Conservation (phyloP, 2,113 vertebrate species). For the Kryptolebias marmoratus region DNA sequence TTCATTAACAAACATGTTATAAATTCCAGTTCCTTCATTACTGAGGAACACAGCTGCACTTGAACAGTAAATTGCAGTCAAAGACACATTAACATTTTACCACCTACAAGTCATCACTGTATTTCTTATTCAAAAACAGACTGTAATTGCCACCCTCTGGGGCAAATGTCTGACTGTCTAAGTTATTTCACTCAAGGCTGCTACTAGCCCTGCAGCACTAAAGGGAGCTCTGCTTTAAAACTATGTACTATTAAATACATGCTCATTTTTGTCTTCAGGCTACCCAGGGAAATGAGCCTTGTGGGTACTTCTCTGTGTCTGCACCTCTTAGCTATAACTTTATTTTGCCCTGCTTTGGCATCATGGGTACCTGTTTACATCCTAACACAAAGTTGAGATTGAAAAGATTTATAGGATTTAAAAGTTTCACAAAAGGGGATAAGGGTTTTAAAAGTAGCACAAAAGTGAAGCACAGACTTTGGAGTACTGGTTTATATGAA, state of each 20-base stretch:
- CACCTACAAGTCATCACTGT: constrained; percentile 15
- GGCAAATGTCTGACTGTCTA: constrained; percentile 24
- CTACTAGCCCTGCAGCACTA: not conserved
- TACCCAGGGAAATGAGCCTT: constrained; percentile 13
- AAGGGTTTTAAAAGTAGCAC: constrained; percentile 29
- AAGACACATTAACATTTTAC: constrained; percentile 36
- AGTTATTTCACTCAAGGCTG: constrained; percentile 17
- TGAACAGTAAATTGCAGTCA: constrained; percentile 29
- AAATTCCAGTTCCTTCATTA: constrained; percentile 21
- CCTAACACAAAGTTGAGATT: constrained; percentile 43
- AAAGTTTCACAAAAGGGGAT: constrained; percentile 28
- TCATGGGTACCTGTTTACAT: constrained; percentile 43
- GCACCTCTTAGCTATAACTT: constrained; percentile 13
- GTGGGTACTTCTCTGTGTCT: constrained; percentile 14
- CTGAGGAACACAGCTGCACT: not conserved
- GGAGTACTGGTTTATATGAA: constrained; percentile 17
- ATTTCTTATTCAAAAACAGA: constrained; percentile 26
- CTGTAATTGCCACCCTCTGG: constrained; percentile 41
- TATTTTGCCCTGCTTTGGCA: not conserved
- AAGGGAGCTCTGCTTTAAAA: constrained; percentile 33
- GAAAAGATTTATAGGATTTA: constrained; percentile 52
- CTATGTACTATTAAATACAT: constrained; percentile 31
- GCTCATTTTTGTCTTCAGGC: constrained; percentile 29
- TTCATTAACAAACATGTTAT: constrained; percentile 27
- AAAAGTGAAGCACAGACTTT: not conserved